A percentile compares a stretch with the other conserved stretches of the same genome.
phyloP scores from a whole-genome alignment of 2,888 invertebrate species.

The Plemyria rubiginata region DNA sequence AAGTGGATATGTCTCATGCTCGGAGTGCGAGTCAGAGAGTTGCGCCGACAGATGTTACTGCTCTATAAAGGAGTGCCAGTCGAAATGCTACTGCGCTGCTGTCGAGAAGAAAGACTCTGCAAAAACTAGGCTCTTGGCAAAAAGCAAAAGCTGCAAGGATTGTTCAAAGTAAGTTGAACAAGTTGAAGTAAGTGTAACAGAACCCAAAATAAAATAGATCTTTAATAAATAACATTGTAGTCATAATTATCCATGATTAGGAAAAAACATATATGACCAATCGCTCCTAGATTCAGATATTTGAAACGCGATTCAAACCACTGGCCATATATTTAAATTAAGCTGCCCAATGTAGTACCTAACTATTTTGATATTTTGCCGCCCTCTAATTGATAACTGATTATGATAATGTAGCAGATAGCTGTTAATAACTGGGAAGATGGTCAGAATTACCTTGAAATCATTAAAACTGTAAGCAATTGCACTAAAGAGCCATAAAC shows the following conservation, averaged over 20 bases:
- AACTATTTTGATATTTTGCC: no score
- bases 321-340: no score
- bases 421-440: background rate
- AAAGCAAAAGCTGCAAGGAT: slow-evolving; percentile 74
- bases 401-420: no score
- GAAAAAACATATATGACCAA: no score
- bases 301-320: no score
- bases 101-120: slow-evolving; percentile 77
- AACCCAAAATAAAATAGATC: no score
- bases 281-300: no score
- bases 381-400: no score
- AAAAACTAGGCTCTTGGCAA: slow-evolving; percentile 63
- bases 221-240: no score
- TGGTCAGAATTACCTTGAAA: background rate
- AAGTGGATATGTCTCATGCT: slow-evolving; percentile 92
- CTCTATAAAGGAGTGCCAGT: slow-evolving; percentile 86
- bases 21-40: slow-evolving; percentile 95
- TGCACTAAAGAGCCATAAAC: background rate
- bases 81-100: slow-evolving; percentile 87
- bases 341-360: no score
- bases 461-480: background rate
- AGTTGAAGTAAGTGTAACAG: no score
- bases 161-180: slow-evolving; percentile 80
- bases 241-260: no score
- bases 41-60: slow-evolving; percentile 95